phyloP scores from a whole-genome alignment of 2,113 vertebrate genomes.

The Natator depressus region DNA sequence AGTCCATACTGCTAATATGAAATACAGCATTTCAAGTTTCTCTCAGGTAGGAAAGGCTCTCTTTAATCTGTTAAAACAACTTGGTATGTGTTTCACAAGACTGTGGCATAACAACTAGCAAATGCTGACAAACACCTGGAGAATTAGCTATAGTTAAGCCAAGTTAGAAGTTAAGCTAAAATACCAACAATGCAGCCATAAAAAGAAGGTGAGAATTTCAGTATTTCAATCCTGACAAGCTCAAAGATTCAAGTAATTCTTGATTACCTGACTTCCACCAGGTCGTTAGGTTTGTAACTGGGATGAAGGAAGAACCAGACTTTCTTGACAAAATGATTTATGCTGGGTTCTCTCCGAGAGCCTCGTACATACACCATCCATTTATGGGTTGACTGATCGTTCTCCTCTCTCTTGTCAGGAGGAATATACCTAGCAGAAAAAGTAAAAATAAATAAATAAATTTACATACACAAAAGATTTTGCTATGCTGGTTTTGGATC shows the following conservation, averaged over 20 bases:
- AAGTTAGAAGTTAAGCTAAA: not conserved
- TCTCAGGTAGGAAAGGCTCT: not conserved
- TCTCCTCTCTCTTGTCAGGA: slow-evolving; percentile 97
- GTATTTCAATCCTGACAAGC: not conserved
- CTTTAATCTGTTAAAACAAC: not conserved
- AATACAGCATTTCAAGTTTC: not conserved
- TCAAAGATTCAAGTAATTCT: not conserved
- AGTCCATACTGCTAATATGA: rapidly evolving
- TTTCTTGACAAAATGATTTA: slow-evolving; percentile 99
- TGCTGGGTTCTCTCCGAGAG: slow-evolving; percentile 94
- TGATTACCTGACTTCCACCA: slow-evolving; percentile 96
- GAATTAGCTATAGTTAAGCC: not conserved
- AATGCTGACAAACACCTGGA: not conserved
- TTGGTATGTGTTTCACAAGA: not conserved
- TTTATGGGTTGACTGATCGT: slow-evolving; percentile 98
- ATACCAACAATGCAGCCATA: not conserved
- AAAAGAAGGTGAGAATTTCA: slow-evolving; percentile 8
- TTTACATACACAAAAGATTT: not conserved
- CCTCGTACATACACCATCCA: slow-evolving; percentile 99
- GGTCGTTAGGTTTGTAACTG: slow-evolving; percentile 98
- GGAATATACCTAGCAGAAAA: slow-evolving; percentile 90
- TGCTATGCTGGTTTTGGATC: rapidly evolving
- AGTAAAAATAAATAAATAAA: not conserved
- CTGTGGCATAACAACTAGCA: not conserved
- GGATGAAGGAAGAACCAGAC: slow-evolving; percentile 99